Evolutionary conservation across 2,113 vertebrate species (phyloP), one percentile per base, ranked within the genome.

Genomic region (Corynorhinus townsendii): DNA sequence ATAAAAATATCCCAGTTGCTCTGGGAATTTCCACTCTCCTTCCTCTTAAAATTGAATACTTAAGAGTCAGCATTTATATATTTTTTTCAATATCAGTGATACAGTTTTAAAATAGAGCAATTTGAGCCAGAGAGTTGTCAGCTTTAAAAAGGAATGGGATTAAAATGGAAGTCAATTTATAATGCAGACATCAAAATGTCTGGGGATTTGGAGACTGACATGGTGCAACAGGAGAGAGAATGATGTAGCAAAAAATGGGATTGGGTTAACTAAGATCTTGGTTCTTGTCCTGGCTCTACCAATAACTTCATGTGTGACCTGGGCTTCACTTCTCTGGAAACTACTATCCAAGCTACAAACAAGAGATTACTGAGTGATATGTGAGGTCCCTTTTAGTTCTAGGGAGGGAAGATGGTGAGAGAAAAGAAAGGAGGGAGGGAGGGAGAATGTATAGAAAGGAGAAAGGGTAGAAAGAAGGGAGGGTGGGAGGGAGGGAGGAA

Each of bases 101-200:
- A 89, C 24, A 30, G 30, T 84, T 90, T 91, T 93, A 62, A 93
- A 86, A 88, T 52, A 90, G n/a, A 89, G 45, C 15, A 59, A 84
- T 86, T 91, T 35, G 56, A 92, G 89, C 83, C 76, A 93, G 81
- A 86, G 85, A 92, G 17, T 35, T 89, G 89, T 85, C 71, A 94
- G 12, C 76, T 88, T 76, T 95, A 85, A 95, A 88, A 82, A 90
- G 77, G 30, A 95, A 81, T 81, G 75, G 28, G 77, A 87, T 83
- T 95, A 80, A 94, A 79, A 76, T n/a, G 91, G 59, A 95, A 95
- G 86, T 95, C 85, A 90, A 69, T 92, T 93, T 91, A 87, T 97
- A 86, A 83, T 91, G 52, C 71, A 76, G 45, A 91, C 86, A 88
- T 86, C 35, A 80, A 91, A 94, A 54, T 91, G 62, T 91, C 64